A percentile compares a stretch with the other conserved stretches of the same genome.
phyloP scores from a whole-genome alignment of 2,797 vertebrate species.

The Ctenosaura bakeri region DNA sequence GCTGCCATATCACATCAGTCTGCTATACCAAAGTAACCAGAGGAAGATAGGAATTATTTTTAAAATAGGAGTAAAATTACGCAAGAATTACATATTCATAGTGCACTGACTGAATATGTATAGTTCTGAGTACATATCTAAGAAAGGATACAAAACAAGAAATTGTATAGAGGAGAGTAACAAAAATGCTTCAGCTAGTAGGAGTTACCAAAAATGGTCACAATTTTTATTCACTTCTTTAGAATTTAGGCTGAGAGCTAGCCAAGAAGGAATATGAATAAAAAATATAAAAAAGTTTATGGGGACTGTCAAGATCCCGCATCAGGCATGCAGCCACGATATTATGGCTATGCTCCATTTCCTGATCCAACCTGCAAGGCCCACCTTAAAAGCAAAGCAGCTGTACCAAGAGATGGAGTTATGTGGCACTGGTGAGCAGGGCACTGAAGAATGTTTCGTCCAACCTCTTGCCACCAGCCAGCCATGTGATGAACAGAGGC shows the following conservation, averaged over 20 bases:
- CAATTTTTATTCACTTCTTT: neutral
- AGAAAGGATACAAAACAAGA: neutral
- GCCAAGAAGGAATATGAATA: neutral
- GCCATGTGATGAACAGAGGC: too few relatives aligned
- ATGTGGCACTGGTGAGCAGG: too few relatives aligned
- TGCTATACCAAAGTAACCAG: neutral
- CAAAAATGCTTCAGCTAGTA: neutral
- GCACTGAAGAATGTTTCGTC: too few relatives aligned
- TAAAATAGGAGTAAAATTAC: neutral
- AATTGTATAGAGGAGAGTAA: neutral
- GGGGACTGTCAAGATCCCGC: too few relatives aligned
- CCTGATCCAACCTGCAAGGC: too few relatives aligned
- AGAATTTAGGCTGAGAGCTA: neutral
- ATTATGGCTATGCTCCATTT: neutral
- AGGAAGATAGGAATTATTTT: neutral
- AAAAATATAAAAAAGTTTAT: conserved; percentile 8
- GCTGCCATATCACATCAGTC: neutral
- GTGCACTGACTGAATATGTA: neutral
- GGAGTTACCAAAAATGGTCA: neutral
- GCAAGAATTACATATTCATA: neutral
- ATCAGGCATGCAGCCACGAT: neutral
- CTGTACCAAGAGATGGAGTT: too few relatives aligned
- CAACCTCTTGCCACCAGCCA: too few relatives aligned
- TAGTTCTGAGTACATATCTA: neutral
- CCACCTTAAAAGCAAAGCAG: too few relatives aligned